Evolutionary conservation across 64 coral and sea anemone species (phyloP).

Genomic region (Actinia equina): DNA sequence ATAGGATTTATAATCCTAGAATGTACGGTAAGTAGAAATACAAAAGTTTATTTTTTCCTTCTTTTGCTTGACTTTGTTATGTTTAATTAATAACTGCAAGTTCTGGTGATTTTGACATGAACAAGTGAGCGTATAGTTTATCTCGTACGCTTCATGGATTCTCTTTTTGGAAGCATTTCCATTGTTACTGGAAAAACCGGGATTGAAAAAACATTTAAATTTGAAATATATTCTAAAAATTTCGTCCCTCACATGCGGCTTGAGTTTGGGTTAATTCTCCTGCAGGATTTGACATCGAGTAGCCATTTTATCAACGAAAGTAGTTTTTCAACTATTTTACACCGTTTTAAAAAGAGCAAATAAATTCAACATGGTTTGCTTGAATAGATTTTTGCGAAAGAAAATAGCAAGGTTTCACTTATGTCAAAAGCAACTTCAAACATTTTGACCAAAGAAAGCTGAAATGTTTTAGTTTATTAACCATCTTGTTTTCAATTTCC

Average conservation of each 20-base stretch:
- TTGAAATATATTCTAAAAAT: neutral
- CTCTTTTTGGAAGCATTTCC: neutral
- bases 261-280: neutral
- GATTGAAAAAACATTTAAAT: neutral
- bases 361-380: too few species aligned
- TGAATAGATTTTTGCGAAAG: neutral
- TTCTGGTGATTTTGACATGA: conserved; percentile 31
- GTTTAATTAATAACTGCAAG: conserved; percentile 87
- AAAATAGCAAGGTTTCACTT: neutral
- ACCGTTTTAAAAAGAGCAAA: neutral
- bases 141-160: conserved; percentile 7
- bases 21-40: conserved; percentile 68
- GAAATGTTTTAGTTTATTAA: neutral
- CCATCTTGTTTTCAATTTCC: neutral
- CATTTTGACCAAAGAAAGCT: neutral
- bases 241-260: neutral
- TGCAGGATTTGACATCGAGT: neutral
- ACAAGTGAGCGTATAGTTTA: neutral
- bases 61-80: conserved; percentile 39
- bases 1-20: conserved; percentile 81
- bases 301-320: neutral
- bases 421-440: neutral
- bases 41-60: neutral
- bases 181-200: conserved; percentile 3
- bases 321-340: neutral